Evolutionary conservation across 2,888 invertebrate genomes (phyloP).

Genomic region (Plagiodera versicolora): DNA sequence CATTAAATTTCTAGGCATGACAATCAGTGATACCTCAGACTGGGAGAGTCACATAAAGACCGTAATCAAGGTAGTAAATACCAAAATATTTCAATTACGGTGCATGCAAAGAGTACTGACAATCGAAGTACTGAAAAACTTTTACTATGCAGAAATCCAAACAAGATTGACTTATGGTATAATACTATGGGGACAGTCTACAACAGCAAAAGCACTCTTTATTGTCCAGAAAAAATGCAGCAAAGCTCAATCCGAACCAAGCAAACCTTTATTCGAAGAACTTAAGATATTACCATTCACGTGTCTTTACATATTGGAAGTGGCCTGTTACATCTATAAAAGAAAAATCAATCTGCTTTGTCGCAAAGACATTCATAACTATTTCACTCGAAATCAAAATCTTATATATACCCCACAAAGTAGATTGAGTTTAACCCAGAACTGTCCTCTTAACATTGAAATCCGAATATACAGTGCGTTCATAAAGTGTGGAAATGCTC

Average conservation of each 20-base stretch:
- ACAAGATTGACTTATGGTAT: not conserved
- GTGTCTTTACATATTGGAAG: not conserved
- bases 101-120: not conserved
- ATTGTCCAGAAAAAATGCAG: not conserved
- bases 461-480: too few relatives aligned
- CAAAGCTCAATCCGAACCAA: not conserved
- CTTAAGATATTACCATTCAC: not conserved
- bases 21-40: too few relatives aligned
- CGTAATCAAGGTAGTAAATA: too few relatives aligned
- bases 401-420: not conserved
- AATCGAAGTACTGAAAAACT: not conserved
- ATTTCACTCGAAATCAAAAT: not conserved
- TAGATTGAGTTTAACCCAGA: not conserved
- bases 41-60: too few relatives aligned
- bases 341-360: not conserved
- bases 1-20: too few relatives aligned
- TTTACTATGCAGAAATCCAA: not conserved
- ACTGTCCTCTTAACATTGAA: not conserved
- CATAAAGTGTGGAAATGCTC: too few relatives aligned
- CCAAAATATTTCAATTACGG: not conserved
- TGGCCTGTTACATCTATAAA: not conserved
- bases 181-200: too few relatives aligned
- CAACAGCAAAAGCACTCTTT: not conserved
- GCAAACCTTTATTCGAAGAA: not conserved
- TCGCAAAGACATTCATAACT: conserved; percentile 1